These are phyloP conservation scores for Oasisia sp. DNA, from an alignment of 2,888 invertebrate species.

Conservation along the genomic window DNA sequence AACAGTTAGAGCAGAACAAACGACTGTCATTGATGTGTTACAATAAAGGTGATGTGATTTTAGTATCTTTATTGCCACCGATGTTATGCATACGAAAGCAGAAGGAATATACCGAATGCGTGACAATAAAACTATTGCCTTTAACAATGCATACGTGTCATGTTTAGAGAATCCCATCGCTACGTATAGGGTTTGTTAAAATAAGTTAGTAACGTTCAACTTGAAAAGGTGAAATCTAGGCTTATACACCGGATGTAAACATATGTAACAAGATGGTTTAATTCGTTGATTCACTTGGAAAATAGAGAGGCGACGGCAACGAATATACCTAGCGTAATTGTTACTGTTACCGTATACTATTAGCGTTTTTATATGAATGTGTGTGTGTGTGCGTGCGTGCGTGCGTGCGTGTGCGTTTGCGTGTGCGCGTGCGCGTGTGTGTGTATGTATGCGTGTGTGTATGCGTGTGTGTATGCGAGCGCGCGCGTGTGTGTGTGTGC, in stretches of 20 bases:
- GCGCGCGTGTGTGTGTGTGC: no score
- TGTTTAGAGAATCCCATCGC: no score
- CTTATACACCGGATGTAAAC: no score
- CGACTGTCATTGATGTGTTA: background rate
- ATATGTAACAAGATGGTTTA: no score
- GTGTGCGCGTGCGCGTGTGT: background rate
- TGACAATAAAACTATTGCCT: background rate
- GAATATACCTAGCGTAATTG: no score
- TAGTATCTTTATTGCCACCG: background rate
- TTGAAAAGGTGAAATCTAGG: no score
- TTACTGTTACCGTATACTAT: no score
- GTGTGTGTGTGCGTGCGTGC: background rate
- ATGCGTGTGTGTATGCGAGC: background rate
- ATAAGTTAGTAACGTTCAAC: no score
- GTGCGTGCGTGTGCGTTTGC: background rate
- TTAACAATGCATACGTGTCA: no score
- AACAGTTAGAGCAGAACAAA: background rate
- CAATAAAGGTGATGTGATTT: slow-evolving; percentile 4
- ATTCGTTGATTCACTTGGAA: no score
- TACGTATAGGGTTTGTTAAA: no score
- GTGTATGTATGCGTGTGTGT: background rate
- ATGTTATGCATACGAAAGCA: background rate
- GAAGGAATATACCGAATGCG: background rate
- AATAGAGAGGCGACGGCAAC: no score
- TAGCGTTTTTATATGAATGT: background rate